A percentile compares a stretch with the other conserved stretches of the same genome.
phyloP scores from a whole-genome alignment of 2,797 vertebrate species.

The Synanceia verrucosa region DNA sequence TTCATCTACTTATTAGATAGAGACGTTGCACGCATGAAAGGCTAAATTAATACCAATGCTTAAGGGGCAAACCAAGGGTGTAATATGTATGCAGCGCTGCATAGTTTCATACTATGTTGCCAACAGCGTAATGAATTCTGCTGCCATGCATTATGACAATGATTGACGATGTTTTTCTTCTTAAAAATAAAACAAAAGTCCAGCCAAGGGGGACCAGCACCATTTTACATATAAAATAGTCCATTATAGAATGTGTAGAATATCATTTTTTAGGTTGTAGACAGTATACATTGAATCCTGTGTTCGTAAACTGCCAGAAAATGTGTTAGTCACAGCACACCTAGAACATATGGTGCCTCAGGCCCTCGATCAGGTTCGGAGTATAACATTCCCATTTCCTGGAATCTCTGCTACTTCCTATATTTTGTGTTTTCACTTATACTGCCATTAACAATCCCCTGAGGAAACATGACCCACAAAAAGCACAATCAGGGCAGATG shows the following conservation, averaged over 20 bases:
- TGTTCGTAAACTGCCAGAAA: conserved; percentile 43
- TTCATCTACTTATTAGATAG: conserved; percentile 63
- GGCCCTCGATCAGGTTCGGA: conserved; percentile 62
- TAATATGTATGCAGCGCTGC: conserved; percentile 11
- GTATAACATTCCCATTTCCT: conserved; percentile 76
- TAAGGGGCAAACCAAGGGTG: conserved; percentile 44
- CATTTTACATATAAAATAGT: conserved; percentile 26
- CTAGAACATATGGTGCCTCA: conserved; percentile 67
- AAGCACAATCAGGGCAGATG: conserved; percentile 54
- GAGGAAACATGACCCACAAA: conserved; percentile 69
- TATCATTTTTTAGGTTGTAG: conserved; percentile 2
- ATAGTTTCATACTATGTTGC: conserved; percentile 1
- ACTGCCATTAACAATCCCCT: conserved; percentile 74
- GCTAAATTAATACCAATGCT: conserved; percentile 54
- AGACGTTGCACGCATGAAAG: conserved; percentile 34
- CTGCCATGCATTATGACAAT: conserved; percentile 31
- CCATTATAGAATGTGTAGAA: neutral
- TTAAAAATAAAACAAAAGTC: conserved; percentile 19
- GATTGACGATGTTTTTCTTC: conserved; percentile 54
- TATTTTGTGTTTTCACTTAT: conserved; percentile 78
- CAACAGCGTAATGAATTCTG: conserved; percentile 13
- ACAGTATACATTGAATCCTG: conserved; percentile 10
- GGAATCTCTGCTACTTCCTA: conserved; percentile 74
- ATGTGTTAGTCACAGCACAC: conserved; percentile 60
- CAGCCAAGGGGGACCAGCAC: conserved; percentile 22